Base-by-base conservation (phyloP, 2,113 vertebrate species). In the Eulemur rufifrons region DNA sequence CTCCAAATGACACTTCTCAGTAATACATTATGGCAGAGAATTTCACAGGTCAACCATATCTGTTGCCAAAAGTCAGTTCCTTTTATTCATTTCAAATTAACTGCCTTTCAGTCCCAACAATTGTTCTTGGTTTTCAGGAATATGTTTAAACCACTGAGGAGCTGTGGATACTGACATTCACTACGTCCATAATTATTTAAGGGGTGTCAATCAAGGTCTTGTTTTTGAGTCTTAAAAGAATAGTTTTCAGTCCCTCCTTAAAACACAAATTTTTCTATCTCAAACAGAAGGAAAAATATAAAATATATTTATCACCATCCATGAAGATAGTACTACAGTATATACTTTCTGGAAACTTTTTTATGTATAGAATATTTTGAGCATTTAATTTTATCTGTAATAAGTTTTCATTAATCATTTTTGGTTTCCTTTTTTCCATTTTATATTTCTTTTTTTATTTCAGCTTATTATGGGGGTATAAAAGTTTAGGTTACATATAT, bases 11-110 rank as follows among this genome's bases (percentile, higher is more conserved):
- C 34, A 69, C 37, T 94, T 89, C 78, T 82, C 59, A 82, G 71
- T 87, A 90, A 89, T 14, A 45, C 15, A 89, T 25, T 27, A 17
- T 52, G 25, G 25, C 56, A 94, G 45, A 92, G 23, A 91, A 96
- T 95, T 87, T 52, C n/a, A 45, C 45, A 96, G 37, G 37, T 76
- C 56, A 89, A 78, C 6, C 14, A 32, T 78, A 83, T 83, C 68
- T 82, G 63, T 74, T 95, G 54, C 17, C 95, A 94, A 86, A n/a
- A 92, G 29, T 87, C 85, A 64, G 8, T 87, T 96, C n/a, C 68
- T 82, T 95, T 96, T 76, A 94, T 61, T 92, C 45, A 69, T 90
- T 90, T 86, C 34, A 90, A 92, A 81, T 96, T 96, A 96, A 84
- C 34, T 92, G 37, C 29, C 32, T 92, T 92, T 92, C 54, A 92